A percentile compares a stretch with the other conserved stretches of the same genome.
phyloP scores from a whole-genome alignment of 2,797 vertebrate species.

The Perodicticus potto region DNA sequence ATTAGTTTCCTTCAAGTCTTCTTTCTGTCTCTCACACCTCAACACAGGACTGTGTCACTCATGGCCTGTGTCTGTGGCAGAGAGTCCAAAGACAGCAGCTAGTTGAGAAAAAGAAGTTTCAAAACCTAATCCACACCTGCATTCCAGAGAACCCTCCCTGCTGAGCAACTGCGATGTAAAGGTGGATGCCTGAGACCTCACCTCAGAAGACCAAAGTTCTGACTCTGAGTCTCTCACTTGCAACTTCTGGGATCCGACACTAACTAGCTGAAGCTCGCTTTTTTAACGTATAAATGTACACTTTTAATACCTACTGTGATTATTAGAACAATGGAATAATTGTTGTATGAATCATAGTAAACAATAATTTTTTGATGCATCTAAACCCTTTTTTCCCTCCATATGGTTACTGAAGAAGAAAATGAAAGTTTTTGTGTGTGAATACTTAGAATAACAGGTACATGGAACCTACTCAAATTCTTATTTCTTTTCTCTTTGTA shows the following conservation, averaged over 20 bases:
- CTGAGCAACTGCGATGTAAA: fast-evolving
- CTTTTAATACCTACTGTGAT: not conserved
- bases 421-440: not conserved
- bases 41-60: not conserved
- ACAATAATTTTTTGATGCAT: not conserved
- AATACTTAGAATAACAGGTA: not conserved
- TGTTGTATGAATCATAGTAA: not conserved
- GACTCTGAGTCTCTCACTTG: not conserved
- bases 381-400: not conserved
- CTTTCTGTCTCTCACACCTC: not conserved
- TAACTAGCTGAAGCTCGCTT: not conserved
- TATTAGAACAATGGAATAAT: not conserved
- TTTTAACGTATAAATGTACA: not conserved
- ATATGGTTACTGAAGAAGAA: not conserved
- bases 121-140: fast-evolving
- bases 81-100: not conserved
- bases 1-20: not conserved
- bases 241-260: not conserved
- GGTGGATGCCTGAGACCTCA: not conserved
- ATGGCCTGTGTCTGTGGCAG: not conserved
- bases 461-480: not conserved
- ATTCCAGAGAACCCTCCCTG: not conserved
- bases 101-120: not conserved
- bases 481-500: not conserved
- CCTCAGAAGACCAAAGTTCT: not conserved